Base-by-base conservation (phyloP, 1,140 invertebrate genomes). In the Meloidogyne exigua region DNA sequence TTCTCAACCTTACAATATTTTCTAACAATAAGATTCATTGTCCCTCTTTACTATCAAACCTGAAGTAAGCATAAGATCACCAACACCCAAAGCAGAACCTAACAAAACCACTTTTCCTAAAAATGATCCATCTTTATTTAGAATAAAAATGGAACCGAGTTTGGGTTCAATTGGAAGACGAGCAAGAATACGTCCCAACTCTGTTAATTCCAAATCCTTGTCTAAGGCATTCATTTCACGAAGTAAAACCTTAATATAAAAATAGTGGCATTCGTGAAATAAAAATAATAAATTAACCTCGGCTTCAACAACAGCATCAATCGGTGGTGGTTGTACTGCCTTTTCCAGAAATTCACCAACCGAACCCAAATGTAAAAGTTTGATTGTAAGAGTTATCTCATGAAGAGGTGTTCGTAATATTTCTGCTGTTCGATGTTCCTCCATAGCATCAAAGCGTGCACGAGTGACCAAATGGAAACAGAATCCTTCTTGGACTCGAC, bases 401-500 rank as follows among this genome's bases (percentile, higher is more conserved):
- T 89, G 88, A 9, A 90, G 82, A 0, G 89, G 89, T 26, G 88
- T 89, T 63, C 89, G 83, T 79, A 90, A 88, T 32, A 90, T 90
- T 83, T 90, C 90, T 39, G 90, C 89, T 0, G 88, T 89, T 18
- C 87, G 84, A 75, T 90, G 88, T 77, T 90, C 88, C 23, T 90
- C 89, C 36, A 90, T 80, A 39, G 78, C 68, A 32, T 86, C 76
- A 67, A 75, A 86, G 25, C 86, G 71, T 23, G 65, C 39, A 26
- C 68, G 42, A n/a, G 86, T 87, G 65, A 84, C 91, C 10, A 95
- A 87, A 87, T 94, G 93, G 84, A 92, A 94, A 84, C 92, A 91
- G 87, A 93, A 91, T 7, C 93, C 93, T 2, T 92, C 89, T 80
- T 91, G 89, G 42, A 92, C 91, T 79, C 92, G 89, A 21, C 92